Evolutionary conservation across 2,888 invertebrate species (phyloP).

Genomic region (Serrognathus titanus): DNA sequence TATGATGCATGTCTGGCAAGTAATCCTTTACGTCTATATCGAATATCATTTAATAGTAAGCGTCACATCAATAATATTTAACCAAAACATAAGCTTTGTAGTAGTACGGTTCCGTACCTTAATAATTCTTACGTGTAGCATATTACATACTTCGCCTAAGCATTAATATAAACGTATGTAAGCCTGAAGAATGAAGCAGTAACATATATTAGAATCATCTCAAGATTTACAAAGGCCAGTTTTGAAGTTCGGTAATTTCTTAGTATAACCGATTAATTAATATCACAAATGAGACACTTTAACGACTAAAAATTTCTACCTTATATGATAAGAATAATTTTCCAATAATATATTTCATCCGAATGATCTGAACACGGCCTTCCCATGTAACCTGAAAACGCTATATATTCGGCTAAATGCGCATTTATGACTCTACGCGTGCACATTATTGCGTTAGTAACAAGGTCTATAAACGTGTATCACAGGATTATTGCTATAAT

Average conservation of each 20-base stretch:
- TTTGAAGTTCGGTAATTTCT: conserved; percentile 5
- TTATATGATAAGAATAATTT: conserved; percentile 32
- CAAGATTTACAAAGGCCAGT: conserved; percentile 15
- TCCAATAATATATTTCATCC: conserved; percentile 33
- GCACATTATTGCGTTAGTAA: conserved; percentile 40
- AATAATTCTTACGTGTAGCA: no score
- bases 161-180: conserved; percentile 1
- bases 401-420: conserved; percentile 39
- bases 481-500: conserved; percentile 38
- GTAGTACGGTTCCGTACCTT: no score
- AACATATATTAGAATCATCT: conserved; percentile 21
- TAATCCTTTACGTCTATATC: no score
- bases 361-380: conserved; percentile 24
- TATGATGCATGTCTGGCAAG: no score
- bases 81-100: no score
- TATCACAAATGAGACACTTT: conserved; percentile 28
- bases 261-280: conserved; percentile 23
- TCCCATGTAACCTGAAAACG: conserved; percentile 29
- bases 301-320: conserved; percentile 22
- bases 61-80: no score
- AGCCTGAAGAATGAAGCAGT: conserved; percentile 19
- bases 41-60: no score
- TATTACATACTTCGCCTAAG: no score
- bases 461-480: conserved; percentile 40
- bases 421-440: conserved; percentile 35